phyloP scores from a whole-genome alignment of 2,888 invertebrate genomes.

The Dynastes tityus region DNA sequence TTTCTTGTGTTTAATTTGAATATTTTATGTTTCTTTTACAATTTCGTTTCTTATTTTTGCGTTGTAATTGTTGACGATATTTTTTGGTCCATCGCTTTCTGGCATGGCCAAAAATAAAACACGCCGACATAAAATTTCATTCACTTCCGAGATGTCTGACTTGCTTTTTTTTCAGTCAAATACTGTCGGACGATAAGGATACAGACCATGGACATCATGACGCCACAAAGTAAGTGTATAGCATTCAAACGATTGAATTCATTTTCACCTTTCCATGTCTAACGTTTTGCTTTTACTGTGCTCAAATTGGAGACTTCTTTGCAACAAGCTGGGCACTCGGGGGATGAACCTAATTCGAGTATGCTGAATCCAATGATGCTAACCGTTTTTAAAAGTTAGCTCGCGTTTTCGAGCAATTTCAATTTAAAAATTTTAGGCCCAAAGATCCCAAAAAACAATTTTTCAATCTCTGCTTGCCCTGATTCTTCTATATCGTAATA shows the following conservation, averaged over 20 bases:
- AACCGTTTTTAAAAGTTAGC: too few relatives aligned
- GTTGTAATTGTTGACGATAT: constrained; percentile 52
- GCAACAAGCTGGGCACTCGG: too few relatives aligned
- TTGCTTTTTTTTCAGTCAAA: constrained; percentile 74
- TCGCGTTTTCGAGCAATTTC: too few relatives aligned
- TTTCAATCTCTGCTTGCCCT: too few relatives aligned
- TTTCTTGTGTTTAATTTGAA: constrained; percentile 48
- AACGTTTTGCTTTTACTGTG: background rate
- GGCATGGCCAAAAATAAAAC: constrained; percentile 57
- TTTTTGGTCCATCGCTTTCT: constrained; percentile 56
- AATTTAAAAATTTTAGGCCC: too few relatives aligned
- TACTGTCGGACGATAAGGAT: constrained; percentile 79
- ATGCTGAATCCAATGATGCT: too few relatives aligned
- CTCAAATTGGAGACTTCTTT: too few relatives aligned
- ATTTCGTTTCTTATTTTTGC: constrained; percentile 45
- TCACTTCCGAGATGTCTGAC: constrained; percentile 28
- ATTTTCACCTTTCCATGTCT: background rate
- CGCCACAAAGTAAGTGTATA: constrained; percentile 70
- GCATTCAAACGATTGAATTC: constrained; percentile 33
- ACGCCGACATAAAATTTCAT: background rate
- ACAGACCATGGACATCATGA: constrained; percentile 74
- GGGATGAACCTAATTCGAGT: too few relatives aligned
- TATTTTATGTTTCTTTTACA: constrained; percentile 30
- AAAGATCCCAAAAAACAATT: too few relatives aligned
- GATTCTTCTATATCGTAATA: too few relatives aligned